Conservation (phyloP, 2,888 invertebrate genomes). For the Idaea aversata region DNA sequence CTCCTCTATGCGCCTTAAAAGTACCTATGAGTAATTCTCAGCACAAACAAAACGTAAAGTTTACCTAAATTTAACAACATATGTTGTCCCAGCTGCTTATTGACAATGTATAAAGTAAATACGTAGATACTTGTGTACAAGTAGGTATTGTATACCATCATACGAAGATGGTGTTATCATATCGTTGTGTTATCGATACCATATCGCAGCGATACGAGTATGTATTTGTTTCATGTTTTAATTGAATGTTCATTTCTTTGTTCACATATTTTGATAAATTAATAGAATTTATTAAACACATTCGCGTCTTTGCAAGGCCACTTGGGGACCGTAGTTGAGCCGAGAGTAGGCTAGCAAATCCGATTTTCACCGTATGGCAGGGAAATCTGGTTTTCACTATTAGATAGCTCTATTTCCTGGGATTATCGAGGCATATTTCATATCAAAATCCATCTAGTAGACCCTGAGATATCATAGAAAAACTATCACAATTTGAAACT, state of each 20-base stretch:
- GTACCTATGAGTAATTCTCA: background rate
- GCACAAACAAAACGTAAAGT: background rate
- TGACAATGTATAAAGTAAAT: background rate
- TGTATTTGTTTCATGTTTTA: background rate
- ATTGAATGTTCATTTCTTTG: background rate
- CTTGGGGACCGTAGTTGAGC: no score
- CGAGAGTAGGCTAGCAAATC: no score
- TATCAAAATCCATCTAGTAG: no score
- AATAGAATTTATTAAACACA: no score
- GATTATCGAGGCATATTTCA: no score
- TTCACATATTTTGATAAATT: background rate
- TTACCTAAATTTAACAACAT: background rate
- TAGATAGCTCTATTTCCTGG: no score
- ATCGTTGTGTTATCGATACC: background rate
- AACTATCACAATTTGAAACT: no score
- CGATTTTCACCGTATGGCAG: no score
- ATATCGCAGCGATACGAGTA: background rate
- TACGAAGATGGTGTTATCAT: background rate
- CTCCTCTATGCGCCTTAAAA: background rate
- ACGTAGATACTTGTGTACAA: no score
- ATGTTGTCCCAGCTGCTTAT: background rate
- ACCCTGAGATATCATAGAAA: no score
- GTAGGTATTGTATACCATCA: background rate
- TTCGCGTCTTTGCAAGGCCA: no score
- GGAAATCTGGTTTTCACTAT: no score